Conservation (phyloP, 2,113 vertebrate genomes). For the Loxodonta africana region DNA sequence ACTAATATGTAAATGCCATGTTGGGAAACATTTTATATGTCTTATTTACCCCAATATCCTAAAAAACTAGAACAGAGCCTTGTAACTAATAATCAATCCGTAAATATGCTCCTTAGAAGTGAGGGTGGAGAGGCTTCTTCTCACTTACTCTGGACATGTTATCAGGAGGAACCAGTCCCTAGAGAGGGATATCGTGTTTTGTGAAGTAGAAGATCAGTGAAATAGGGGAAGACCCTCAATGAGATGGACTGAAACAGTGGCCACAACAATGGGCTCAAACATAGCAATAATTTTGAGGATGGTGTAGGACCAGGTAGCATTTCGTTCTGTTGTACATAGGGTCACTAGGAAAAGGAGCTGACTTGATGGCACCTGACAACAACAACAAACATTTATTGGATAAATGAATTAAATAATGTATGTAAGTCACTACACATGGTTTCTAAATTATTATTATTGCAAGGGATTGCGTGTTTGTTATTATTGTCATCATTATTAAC, state of each 20-base stretch:
- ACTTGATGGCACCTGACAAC: neutral
- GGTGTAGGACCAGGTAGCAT: neutral
- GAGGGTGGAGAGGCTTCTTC: neutral
- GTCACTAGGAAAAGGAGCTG: neutral
- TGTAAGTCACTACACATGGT: neutral
- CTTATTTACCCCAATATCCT: neutral
- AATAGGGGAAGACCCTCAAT: neutral
- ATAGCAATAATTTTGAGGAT: neutral
- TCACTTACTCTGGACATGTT: neutral
- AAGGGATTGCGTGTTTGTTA: neutral
- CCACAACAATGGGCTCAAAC: neutral
- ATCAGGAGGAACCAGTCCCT: neutral
- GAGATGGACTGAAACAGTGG: neutral
- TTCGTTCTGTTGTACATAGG: neutral
- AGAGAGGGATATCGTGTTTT: neutral
- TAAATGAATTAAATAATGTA: neutral
- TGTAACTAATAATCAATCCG: neutral
- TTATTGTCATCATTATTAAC: neutral
- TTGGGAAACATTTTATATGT: neutral
- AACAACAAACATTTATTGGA: neutral
- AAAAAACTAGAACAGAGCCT: neutral
- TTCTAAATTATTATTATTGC: neutral
- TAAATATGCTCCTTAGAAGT: neutral
- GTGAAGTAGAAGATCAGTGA: neutral
- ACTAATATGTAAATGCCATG: neutral